Conservation (phyloP, 2,113 vertebrate species). For the Melanerpes formicivorus region DNA sequence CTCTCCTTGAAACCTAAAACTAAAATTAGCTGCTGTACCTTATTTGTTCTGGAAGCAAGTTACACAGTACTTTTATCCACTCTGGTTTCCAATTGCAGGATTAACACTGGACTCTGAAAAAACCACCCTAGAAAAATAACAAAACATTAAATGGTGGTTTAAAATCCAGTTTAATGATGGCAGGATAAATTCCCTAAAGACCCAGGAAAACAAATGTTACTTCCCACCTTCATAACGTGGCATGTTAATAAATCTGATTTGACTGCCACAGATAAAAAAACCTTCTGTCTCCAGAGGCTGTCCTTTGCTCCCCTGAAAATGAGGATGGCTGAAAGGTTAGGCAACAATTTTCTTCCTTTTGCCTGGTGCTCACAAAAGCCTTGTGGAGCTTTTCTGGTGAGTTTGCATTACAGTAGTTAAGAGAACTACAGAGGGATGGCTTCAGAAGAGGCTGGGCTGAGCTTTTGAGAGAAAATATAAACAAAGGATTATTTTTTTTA, state of each 20-base stretch:
- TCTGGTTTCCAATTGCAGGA: slow-evolving; percentile 77
- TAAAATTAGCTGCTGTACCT: slow-evolving; percentile 73
- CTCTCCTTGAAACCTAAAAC: slow-evolving; percentile 72
- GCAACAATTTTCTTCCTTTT: slow-evolving; percentile 32
- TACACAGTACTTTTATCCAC: slow-evolving; percentile 75
- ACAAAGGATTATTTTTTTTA: slow-evolving; percentile 34
- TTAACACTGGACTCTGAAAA: slow-evolving; percentile 65
- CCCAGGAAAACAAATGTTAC: slow-evolving; percentile 53
- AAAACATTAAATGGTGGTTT: slow-evolving; percentile 50
- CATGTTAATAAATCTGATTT: slow-evolving; percentile 60
- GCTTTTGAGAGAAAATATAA: slow-evolving; percentile 33
- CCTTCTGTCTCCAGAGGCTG: not conserved
- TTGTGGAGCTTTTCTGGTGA: slow-evolving; percentile 41
- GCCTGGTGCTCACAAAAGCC: slow-evolving; percentile 20
- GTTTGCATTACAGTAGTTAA: slow-evolving; percentile 53
- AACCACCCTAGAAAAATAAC: slow-evolving; percentile 11
- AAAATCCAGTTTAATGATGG: slow-evolving; percentile 54
- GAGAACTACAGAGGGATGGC: slow-evolving; percentile 46
- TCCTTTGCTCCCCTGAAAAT: slow-evolving; percentile 55
- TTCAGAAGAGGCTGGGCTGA: slow-evolving; percentile 42
- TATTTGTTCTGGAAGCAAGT: slow-evolving; percentile 80
- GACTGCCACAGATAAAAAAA: slow-evolving; percentile 6
- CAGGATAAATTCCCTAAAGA: slow-evolving; percentile 49
- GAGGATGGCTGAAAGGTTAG: slow-evolving; percentile 39
- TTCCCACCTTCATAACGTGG: slow-evolving; percentile 30